These are phyloP conservation scores for Carduelis carduelis DNA, from an alignment of 2,797 vertebrate genomes.

Conservation along the genomic window DNA sequence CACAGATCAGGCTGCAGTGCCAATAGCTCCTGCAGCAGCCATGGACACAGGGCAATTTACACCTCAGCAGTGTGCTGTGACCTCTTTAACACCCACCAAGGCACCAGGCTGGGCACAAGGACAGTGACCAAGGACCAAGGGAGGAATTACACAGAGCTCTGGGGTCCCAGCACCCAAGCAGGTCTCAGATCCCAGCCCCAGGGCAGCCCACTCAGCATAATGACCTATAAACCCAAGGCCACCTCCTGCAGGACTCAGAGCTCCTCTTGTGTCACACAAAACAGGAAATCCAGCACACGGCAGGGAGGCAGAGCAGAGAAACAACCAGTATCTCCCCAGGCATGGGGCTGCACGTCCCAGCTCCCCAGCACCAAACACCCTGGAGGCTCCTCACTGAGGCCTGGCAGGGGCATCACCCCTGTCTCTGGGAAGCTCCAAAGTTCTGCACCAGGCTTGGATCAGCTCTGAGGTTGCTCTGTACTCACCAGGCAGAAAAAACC, in stretches of 20 bases:
- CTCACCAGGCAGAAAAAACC: not conserved
- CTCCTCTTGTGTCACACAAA: not conserved
- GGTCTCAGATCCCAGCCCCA: not conserved
- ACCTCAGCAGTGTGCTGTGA: not conserved
- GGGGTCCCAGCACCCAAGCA: not conserved
- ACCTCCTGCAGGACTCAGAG: rapidly evolving
- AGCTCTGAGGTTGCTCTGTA: not conserved
- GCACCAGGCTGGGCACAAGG: not conserved
- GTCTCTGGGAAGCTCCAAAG: not conserved
- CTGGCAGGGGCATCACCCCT: not conserved
- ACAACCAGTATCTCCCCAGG: not conserved
- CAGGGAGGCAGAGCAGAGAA: not conserved
- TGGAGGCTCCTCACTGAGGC: not conserved
- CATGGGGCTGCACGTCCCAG: not conserved
- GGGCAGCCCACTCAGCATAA: not conserved
- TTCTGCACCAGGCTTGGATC: rapidly evolving
- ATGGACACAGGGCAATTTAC: not conserved
- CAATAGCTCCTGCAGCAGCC: not conserved
- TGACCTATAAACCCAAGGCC: rapidly evolving
- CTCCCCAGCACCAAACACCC: not conserved
- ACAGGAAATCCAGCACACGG: rapidly evolving
- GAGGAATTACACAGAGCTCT: not conserved
- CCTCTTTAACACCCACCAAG: not conserved
- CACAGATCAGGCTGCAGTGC: not conserved
- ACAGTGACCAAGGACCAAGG: not conserved